phyloP scores from a whole-genome alignment of 2,113 vertebrate genomes.

The Sander vitreus region DNA sequence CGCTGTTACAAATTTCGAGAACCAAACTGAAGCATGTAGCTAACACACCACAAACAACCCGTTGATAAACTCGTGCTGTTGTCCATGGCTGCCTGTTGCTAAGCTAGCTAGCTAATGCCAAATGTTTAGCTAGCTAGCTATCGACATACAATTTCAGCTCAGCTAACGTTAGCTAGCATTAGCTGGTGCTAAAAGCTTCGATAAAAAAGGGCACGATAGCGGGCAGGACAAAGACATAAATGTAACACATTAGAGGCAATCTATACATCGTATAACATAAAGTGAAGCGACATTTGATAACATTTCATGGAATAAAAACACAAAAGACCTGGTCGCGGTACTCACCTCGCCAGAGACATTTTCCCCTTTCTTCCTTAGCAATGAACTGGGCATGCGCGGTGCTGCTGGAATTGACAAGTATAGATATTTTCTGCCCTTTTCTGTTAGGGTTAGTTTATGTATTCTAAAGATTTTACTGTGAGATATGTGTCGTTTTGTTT shows the following conservation, averaged over 20 bases:
- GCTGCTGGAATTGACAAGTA: accelerated
- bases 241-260: accelerated
- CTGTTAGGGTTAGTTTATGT: too few relatives aligned
- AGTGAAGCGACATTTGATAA: not conserved
- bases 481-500: too few relatives aligned
- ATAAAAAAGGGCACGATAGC: not conserved
- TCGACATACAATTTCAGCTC: not conserved
- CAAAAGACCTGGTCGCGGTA: not conserved
- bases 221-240: accelerated
- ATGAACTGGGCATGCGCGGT: slow-evolving; percentile 63
- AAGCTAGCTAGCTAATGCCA: slow-evolving; percentile 37
- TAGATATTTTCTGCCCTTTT: too few relatives aligned
- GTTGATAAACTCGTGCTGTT: not conserved
- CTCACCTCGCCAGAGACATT: slow-evolving; percentile 93
- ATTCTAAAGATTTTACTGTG: too few relatives aligned
- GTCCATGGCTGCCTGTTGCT: not conserved
- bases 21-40: not conserved
- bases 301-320: not conserved
- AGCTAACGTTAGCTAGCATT: slow-evolving; percentile 25
- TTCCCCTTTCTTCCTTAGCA: slow-evolving; percentile 75
- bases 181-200: not conserved
- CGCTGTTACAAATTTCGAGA: accelerated
- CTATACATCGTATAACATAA: accelerated
- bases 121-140: slow-evolving; percentile 14
- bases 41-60: accelerated